Percentiles rank a stretch among this genome's conserved stretches.
Conservation (phyloP, 1,140 invertebrate genomes). For the Akabosia matsudoensis region DNA sequence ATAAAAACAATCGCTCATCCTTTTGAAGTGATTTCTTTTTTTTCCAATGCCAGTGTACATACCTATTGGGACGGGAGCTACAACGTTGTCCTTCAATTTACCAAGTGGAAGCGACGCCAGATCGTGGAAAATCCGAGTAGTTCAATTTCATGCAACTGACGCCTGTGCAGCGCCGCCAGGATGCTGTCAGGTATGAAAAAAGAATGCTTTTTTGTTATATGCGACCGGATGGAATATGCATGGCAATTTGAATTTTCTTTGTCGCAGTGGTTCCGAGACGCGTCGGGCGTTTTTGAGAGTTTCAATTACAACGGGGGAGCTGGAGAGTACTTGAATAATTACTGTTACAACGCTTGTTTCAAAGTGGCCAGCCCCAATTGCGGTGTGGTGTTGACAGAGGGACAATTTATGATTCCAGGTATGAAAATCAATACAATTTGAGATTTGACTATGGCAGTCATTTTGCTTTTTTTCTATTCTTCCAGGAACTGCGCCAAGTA, state of each 20-base stretch:
- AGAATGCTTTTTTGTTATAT: neutral
- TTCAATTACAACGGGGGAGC: conserved; percentile 35
- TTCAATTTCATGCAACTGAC: conserved; percentile 54
- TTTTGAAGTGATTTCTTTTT: neutral
- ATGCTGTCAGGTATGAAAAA: conserved; percentile 53
- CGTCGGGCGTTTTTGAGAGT: conserved; percentile 22
- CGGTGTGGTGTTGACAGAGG: conserved; percentile 38
- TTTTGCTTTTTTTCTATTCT: neutral
- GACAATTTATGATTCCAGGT: conserved; percentile 35
- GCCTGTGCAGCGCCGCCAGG: conserved; percentile 57
- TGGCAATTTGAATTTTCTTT: neutral
- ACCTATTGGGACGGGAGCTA: neutral
- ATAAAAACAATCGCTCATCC: neutral
- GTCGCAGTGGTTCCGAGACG: conserved; percentile 36
- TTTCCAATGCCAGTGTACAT: conserved; percentile 27
- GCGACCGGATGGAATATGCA: neutral
- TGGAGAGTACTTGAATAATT: conserved; percentile 36
- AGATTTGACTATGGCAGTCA: too few relatives aligned
- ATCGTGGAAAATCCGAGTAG: conserved; percentile 63
- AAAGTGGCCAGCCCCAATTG: conserved; percentile 28
- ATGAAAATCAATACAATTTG: conserved; percentile 9
- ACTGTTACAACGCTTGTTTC: conserved; percentile 35
- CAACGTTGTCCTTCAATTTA: conserved; percentile 19
- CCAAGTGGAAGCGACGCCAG: conserved; percentile 23
- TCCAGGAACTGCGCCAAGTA: conserved; percentile 38